Percentiles rank a stretch among this genome's conserved stretches.
Evolutionary conservation across 2,113 vertebrate species (phyloP).

Genomic region (Paratilapia polleni): DNA sequence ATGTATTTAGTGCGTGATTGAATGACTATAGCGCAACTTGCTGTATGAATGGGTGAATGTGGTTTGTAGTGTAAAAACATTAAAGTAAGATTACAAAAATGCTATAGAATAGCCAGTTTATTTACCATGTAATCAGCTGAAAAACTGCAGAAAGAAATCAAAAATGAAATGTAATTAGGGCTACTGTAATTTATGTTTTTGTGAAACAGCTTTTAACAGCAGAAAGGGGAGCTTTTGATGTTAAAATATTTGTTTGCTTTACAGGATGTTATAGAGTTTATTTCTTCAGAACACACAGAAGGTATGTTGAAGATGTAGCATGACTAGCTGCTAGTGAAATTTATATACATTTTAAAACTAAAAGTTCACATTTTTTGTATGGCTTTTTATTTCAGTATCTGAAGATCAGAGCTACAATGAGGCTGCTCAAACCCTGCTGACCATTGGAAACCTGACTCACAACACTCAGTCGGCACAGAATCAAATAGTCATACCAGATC

Average conservation of each 20-base stretch:
- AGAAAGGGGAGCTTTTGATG: neutral
- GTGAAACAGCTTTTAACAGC: neutral
- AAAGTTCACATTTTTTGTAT: neutral
- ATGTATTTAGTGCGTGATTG: neutral
- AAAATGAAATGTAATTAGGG: constrained; percentile 11
- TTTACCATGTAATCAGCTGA: neutral
- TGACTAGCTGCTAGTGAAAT: neutral
- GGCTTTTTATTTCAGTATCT: constrained; percentile 67
- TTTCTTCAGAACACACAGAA: constrained; percentile 79
- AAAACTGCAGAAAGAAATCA: neutral
- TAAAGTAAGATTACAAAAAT: neutral
- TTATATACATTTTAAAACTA: neutral
- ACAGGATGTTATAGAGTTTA: constrained; percentile 81
- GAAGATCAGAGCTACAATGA: constrained; percentile 86
- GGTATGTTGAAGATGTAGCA: constrained; percentile 77
- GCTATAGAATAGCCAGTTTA: neutral
- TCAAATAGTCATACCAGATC: constrained; percentile 5
- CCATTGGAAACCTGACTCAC: constrained; percentile 83
- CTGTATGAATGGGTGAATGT: neutral
- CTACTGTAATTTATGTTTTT: neutral
- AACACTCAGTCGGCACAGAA: constrained; percentile 43
- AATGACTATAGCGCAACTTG: neutral
- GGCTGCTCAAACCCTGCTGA: constrained; percentile 91
- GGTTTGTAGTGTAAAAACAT: neutral
- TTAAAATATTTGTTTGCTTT: constrained; percentile 47